A percentile compares a stretch with the other conserved stretches of the same genome.
Evolutionary conservation across 1,140 invertebrate genomes (phyloP).

Genomic region (honey bee (Apis mellifera)): DNA sequence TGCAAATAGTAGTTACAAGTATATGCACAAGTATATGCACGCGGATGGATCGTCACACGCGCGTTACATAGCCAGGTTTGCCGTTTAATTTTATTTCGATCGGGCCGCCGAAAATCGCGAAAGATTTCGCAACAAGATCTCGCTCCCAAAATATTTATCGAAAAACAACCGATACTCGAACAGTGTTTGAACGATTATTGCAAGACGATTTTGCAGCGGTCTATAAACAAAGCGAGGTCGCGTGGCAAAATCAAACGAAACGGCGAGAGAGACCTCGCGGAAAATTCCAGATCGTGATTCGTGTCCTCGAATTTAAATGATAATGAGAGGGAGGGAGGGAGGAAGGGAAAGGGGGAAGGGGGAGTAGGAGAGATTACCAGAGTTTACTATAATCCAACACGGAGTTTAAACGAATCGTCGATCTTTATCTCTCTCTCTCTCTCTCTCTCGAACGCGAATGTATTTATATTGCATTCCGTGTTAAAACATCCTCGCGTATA

Average conservation of each 20-base stretch:
- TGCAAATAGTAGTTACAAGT: too few relatives aligned
- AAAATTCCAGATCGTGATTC: conserved; percentile 54
- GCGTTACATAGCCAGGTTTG: background rate
- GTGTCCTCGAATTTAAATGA: conserved; percentile 61
- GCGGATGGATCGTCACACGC: too few relatives aligned
- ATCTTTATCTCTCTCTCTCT: conserved; percentile 37
- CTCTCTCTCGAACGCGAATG: background rate
- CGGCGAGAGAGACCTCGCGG: conserved; percentile 43
- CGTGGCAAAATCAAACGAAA: conserved; percentile 48
- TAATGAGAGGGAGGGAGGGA: conserved; percentile 21
- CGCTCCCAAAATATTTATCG: conserved; percentile 35
- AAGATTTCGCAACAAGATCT: conserved; percentile 18
- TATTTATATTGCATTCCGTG: too few relatives aligned
- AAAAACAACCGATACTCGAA: conserved; percentile 19
- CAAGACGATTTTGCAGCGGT: conserved; percentile 23
- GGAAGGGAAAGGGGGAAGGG: conserved; percentile 1
- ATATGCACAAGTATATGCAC: too few relatives aligned
- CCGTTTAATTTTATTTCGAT: background rate
- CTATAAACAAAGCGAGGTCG: conserved; percentile 50
- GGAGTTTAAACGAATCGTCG: conserved; percentile 14
- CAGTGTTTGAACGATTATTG: conserved; percentile 2
- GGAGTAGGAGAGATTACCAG: conserved; percentile 29
- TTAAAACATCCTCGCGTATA: background rate
- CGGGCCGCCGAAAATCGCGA: background rate
- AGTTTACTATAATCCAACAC: conserved; percentile 29